Base-by-base conservation (phyloP, 2,888 invertebrate species). In the Xylophagus ater region DNA sequence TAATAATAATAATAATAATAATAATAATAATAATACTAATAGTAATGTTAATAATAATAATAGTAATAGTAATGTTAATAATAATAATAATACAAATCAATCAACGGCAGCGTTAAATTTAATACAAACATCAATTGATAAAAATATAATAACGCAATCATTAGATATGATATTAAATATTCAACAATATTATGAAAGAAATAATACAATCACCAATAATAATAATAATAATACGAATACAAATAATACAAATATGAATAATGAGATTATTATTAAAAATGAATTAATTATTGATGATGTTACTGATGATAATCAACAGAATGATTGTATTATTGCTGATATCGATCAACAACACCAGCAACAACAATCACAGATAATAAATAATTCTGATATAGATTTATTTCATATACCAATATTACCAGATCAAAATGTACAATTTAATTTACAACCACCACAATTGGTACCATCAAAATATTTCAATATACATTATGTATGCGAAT, bases 401-500 rank as follows among this genome's bases (percentile, higher is more conserved):
- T 60, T 64, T 45, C 68, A 72, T 51, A 79, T 78, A 41, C 78
- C 80, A 35, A 63, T 86, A 40, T 62, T 86, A 42, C 71, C 72
- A 13, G 79, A 82, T 42, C 71, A 73, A 36, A 77, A 82, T 56
- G 75, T 78, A 44, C 67, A 73, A 32, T 89, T 89, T 57, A 78
- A 79, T 53, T 65, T 89, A 48, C 81, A 83, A 51, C 78, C 85
- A 29, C 78, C 80, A 10, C 74, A 76, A 17, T 78, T 87, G 5
- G 81, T 87, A 51, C 86, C 90, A 10, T 75, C 85, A n/a, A n/a
- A n/a, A n/a, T 88, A 86, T 66, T 74, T 93, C 52, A 89, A 92
- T 50, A 78, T 89, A 55, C 93, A 94, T 68, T 93, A 88, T 55
- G 86, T 89, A 35, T 96, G 93, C 67, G 96, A 97, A 69, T 88